phyloP scores from a whole-genome alignment of 1,140 invertebrate species.

The Lordiphosa collinella region DNA sequence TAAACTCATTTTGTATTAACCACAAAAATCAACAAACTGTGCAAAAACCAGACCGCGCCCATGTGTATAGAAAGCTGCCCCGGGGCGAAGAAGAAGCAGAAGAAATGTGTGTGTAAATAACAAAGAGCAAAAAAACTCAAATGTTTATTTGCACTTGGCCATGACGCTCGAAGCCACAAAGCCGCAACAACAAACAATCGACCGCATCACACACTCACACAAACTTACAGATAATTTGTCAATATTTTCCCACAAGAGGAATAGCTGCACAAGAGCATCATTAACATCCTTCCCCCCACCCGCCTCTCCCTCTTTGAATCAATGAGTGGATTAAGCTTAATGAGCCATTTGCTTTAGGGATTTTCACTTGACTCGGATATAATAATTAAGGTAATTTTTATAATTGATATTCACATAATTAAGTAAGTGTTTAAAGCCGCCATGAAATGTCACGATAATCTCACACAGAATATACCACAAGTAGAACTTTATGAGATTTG shows the following conservation, averaged over 20 bases:
- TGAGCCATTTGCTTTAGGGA: conserved; percentile 13
- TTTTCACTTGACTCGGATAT: not conserved
- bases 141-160: conserved; percentile 30
- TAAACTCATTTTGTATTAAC: conserved; percentile 57
- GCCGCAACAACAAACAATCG: conserved; percentile 5
- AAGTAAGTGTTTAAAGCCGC: no score
- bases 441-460: no score
- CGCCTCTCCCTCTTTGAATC: conserved; percentile 13
- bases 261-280: conserved; percentile 8
- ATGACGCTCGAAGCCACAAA: conserved; percentile 32
- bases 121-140: conserved; percentile 8
- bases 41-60: conserved; percentile 30
- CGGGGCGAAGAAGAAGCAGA: conserved; percentile 3
- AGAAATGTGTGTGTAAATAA: conserved; percentile 22
- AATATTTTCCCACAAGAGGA: conserved; percentile 35
- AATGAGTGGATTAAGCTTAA: conserved; percentile 32
- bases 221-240: conserved; percentile 17
- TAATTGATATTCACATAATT: no score
- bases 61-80: conserved; percentile 45
- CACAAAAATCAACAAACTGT: conserved; percentile 68
- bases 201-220: no score
- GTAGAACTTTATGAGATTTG: no score
- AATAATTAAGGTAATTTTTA: conserved; percentile 15
- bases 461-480: no score
- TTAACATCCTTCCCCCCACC: not conserved